Percentiles rank a stretch among this genome's conserved stretches.
Conservation (phyloP, 92 coral and sea anemone species). For the Meandrina meandrites region DNA sequence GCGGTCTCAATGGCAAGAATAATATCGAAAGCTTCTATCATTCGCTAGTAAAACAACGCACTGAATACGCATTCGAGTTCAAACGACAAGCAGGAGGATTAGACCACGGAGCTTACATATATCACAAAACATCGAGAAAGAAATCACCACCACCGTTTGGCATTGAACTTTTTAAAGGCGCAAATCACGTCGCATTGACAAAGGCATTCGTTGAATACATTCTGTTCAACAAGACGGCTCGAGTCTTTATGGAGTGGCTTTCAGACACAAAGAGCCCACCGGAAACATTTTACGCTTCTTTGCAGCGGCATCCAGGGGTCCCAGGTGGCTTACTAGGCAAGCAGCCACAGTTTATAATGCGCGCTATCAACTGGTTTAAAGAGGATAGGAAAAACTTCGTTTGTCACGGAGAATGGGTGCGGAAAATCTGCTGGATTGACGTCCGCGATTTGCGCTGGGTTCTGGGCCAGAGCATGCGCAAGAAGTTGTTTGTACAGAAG, state of each 20-base stretch:
- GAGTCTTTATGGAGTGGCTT: not conserved
- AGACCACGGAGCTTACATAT: not conserved
- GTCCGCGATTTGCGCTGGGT: constrained; percentile 35
- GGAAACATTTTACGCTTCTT: constrained; percentile 16
- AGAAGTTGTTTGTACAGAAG: constrained; percentile 39
- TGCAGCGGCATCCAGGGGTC: constrained; percentile 26
- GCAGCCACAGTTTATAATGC: constrained; percentile 12
- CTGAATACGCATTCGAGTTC: not conserved
- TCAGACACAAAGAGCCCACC: not conserved
- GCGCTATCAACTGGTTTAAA: constrained; percentile 20
- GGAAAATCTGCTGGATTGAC: constrained; percentile 33
- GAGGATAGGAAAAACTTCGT: not conserved
- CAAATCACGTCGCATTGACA: not conserved
- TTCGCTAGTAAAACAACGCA: not conserved
- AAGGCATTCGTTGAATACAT: constrained; percentile 9
- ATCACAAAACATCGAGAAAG: not conserved
- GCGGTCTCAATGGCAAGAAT: not conserved
- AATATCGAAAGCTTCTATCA: not conserved
- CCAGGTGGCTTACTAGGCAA: constrained; percentile 7
- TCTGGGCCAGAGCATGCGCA: constrained; percentile 1
- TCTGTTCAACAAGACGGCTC: not conserved
- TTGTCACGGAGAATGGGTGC: constrained; percentile 27
- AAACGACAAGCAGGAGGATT: not conserved
- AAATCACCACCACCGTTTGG: not conserved
- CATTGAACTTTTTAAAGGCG: not conserved